A percentile compares a stretch with the other conserved stretches of the same genome.
phyloP scores from a whole-genome alignment of 2,797 vertebrate genomes.

The Sandelia bainsii region DNA sequence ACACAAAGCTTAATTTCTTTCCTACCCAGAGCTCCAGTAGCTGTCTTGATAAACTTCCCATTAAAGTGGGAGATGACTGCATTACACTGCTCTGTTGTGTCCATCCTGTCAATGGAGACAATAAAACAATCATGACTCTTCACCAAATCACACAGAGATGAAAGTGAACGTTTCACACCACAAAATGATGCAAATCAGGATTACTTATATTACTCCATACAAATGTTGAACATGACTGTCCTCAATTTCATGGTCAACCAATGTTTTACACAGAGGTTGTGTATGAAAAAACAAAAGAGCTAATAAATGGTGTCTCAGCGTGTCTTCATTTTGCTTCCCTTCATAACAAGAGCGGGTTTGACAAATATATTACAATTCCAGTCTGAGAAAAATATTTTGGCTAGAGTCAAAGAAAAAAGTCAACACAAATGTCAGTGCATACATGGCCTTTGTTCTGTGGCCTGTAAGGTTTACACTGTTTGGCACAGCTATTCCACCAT shows the following conservation, averaged over 20 bases:
- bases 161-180: not conserved
- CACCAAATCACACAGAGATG: constrained; percentile 10
- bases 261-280: not conserved
- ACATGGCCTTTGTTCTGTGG: not conserved
- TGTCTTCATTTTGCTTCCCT: not conserved
- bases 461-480: not conserved
- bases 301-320: not conserved
- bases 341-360: not conserved
- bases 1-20: constrained; percentile 44
- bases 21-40: constrained; percentile 95
- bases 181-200: constrained; percentile 9
- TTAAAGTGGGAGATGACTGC: constrained; percentile 99
- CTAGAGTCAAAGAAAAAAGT: not conserved
- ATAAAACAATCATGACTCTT: constrained; percentile 36
- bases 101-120: constrained; percentile 88
- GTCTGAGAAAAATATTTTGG: not conserved
- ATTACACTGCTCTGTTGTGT: constrained; percentile 99
- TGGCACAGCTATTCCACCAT: not conserved
- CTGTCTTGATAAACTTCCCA: constrained; percentile 98
- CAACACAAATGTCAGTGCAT: not conserved
- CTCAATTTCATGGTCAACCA: not conserved
- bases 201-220: not conserved
- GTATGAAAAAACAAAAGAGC: not conserved
- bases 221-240: not conserved
- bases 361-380: not conserved